Percentiles rank a stretch among this genome's conserved stretches.
phyloP scores from a whole-genome alignment of 2,113 vertebrate species.

The Prunella himalayana region DNA sequence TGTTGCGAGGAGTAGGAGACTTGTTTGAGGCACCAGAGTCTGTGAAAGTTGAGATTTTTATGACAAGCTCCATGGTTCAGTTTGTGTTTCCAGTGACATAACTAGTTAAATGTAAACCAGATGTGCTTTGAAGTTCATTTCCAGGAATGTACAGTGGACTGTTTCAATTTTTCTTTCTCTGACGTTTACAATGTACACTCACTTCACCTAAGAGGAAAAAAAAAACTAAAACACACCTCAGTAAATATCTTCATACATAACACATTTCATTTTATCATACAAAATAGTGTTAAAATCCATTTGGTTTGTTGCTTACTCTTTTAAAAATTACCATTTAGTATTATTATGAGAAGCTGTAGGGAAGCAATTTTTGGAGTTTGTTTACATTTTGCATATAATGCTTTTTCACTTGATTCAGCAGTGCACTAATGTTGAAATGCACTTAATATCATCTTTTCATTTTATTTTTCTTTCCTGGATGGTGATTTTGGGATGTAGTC shows the following conservation, averaged over 20 bases:
- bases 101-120: slow-evolving; percentile 72
- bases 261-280: background rate
- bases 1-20: background rate
- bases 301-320: background rate
- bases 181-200: slow-evolving; percentile 47
- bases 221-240: background rate
- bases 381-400: background rate
- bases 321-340: background rate
- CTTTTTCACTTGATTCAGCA: background rate
- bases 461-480: background rate
- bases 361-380: background rate
- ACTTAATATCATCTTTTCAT: background rate
- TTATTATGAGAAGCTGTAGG: background rate
- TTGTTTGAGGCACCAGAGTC: slow-evolving; percentile 23
- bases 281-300: background rate
- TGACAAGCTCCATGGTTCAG: slow-evolving; percentile 53
- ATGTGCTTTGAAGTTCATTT: slow-evolving; percentile 75
- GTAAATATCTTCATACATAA: background rate
- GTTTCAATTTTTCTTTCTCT: slow-evolving; percentile 59
- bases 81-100: slow-evolving; percentile 70
- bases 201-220: slow-evolving; percentile 25
- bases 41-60: slow-evolving; percentile 66
- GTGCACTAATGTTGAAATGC: background rate
- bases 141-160: slow-evolving; percentile 63
- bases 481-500: background rate